phyloP scores from a whole-genome alignment of 1,140 invertebrate genomes.

The Drosophila aff. region DNA sequence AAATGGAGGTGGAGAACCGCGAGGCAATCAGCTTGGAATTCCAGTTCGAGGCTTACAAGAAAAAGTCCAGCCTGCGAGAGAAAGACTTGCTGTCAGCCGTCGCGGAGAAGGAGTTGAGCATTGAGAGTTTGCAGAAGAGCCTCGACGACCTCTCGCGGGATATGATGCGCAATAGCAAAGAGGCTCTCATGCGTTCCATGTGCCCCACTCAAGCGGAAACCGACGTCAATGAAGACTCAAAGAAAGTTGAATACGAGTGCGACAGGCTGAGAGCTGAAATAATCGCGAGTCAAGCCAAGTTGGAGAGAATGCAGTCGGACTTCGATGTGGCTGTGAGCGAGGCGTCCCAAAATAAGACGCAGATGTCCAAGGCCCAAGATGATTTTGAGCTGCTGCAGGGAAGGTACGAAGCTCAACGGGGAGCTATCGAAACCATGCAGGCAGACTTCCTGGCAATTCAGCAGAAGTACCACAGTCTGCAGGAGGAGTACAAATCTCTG shows the following conservation, averaged over 20 bases:
- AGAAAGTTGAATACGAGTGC: conserved; percentile 44
- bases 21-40: conserved; percentile 73
- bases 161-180: conserved; percentile 61
- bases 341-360: conserved; percentile 19
- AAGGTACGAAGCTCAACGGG: conserved; percentile 40
- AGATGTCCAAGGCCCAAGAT: conserved; percentile 32
- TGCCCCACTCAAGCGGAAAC: conserved; percentile 39
- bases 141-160: conserved; percentile 45
- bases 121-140: conserved; percentile 46
- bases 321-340: conserved; percentile 44
- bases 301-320: conserved; percentile 46
- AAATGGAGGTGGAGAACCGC: conserved; percentile 76
- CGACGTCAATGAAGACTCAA: conserved; percentile 31
- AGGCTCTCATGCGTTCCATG: conserved; percentile 62
- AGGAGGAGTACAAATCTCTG: conserved; percentile 52
- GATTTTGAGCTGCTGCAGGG: conserved; percentile 43
- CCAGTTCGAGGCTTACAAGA: conserved; percentile 71
- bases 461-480: conserved; percentile 54
- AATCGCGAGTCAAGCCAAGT: conserved; percentile 21
- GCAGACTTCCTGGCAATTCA: conserved; percentile 46
- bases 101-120: conserved; percentile 65
- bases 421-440: conserved; percentile 33
- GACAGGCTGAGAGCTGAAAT: conserved; percentile 57
- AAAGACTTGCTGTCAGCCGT: conserved; percentile 71
- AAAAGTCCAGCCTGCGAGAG: conserved; percentile 69